These are phyloP conservation scores for Zophobas atratus DNA, from an alignment of 1,140 invertebrate genomes.

Conservation along the genomic window DNA sequence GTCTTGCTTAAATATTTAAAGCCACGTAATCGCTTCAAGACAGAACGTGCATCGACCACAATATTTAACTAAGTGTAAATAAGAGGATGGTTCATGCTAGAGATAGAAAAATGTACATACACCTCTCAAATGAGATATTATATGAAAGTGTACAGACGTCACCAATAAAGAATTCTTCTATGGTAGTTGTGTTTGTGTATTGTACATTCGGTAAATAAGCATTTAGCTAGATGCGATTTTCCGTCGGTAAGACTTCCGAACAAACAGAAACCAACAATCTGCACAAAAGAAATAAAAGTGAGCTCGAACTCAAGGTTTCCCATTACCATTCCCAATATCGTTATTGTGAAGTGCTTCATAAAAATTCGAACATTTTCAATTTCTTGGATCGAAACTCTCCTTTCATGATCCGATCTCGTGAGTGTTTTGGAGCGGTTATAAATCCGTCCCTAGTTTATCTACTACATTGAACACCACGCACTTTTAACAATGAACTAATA, in stretches of 20 bases:
- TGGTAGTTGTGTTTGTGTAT: not conserved
- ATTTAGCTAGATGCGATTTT: no score
- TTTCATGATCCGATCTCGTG: constrained; percentile 23
- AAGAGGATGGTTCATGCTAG: no score
- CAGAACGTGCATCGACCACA: no score
- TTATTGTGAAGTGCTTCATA: constrained; percentile 23
- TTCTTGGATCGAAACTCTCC: constrained; percentile 9
- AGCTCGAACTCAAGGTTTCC: constrained; percentile 9
- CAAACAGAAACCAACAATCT: not conserved
- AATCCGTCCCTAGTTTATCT: constrained; percentile 30
- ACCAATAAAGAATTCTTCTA: not conserved
- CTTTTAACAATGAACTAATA: constrained; percentile 9
- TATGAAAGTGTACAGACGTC: not conserved
- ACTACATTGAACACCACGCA: not conserved
- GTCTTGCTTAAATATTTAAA: no score
- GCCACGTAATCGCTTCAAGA: no score
- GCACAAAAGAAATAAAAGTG: constrained; percentile 8
- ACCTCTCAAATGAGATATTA: no score
- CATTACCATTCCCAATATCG: constrained; percentile 27
- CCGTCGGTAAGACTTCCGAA: not conserved
- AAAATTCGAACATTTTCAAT: constrained; percentile 29
- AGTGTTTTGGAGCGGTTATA: constrained; percentile 14
- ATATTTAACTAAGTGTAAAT: no score
- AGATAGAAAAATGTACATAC: no score
- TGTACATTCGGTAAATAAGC: no score